Evolutionary conservation across 1,140 invertebrate genomes (phyloP), one percentile per base, ranked within the genome.

Genomic region (Scylla paramamosain): DNA sequence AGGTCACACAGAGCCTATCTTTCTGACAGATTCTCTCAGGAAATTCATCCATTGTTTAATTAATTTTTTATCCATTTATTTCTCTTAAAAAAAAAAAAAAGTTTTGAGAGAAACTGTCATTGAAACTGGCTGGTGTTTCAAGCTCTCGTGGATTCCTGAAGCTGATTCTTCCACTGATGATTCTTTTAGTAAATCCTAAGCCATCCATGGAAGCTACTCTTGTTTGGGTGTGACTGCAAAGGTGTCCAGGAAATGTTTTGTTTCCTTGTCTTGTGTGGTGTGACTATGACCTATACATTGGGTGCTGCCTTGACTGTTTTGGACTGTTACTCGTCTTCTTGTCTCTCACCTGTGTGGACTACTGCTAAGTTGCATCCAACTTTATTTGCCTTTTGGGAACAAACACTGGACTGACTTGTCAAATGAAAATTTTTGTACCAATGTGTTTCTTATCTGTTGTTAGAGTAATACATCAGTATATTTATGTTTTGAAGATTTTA

Each of bases 71-170:
- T 59, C 52, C 52, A 0, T 14, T 59, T 59, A 12, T 20, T 39
- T 39, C 6, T 39, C 39, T 39, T 39, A 39, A 39, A 39, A 39
- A 2, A 39, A 6, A 39, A 77, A n/a, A 77, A n/a, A n/a, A n/a
- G 67, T 6, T 67, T 16, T 67, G 67, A 77, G 20, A 77, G 67
- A n/a, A 77, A 77, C 67, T n/a, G 67, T 77, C 67, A 25, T 20
- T n/a, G 8, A n/a, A n/a, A 77, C 67, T 77, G 67, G 8, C 67
- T 77, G 67, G 20, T n/a, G 67, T 77, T 77, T 77, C 67, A 25
- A 77, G 67, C 67, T 77, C 67, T 77, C 20, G n/a, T 77, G 67
- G 67, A 77, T 77, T 77, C 67, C 67, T 77, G 67, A 77, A 77
- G 20, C 67, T 77, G 67, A 77, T 77, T 77, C 67, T 77, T 77